Conservation (phyloP, 2,797 vertebrate genomes). For the Tamandua tetradactyla region DNA sequence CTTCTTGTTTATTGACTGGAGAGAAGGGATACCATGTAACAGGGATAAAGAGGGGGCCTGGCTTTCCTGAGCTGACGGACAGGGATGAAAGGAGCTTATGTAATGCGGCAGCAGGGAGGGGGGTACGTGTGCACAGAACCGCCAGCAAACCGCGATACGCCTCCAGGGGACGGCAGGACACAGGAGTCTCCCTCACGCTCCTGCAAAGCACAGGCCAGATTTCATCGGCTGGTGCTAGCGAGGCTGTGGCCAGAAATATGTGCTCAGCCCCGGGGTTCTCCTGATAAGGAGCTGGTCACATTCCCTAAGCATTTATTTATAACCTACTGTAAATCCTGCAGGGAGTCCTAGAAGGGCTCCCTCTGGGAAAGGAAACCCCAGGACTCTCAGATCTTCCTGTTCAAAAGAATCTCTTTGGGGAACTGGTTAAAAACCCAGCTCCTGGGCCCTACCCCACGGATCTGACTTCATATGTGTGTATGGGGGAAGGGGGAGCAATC, state of each 20-base stretch:
- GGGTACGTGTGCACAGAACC: not conserved
- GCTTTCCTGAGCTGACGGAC: constrained; percentile 23
- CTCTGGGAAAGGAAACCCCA: not conserved
- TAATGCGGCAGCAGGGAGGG: not conserved
- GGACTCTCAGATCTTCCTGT: not conserved
- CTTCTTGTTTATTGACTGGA: not conserved
- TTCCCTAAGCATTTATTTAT: not conserved
- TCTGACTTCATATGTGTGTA: not conserved
- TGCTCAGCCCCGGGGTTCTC: not conserved
- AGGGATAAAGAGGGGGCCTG: not conserved
- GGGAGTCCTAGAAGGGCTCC: not conserved
- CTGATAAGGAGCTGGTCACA: not conserved
- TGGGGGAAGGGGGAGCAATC: not conserved
- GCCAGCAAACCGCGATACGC: not conserved
- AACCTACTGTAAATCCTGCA: not conserved
- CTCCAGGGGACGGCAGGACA: constrained; percentile 39
- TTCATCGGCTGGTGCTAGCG: not conserved
- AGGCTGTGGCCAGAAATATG: not conserved
- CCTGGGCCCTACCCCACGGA: not conserved
- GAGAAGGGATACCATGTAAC: not conserved
- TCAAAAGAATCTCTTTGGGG: not conserved
- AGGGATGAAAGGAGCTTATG: not conserved
- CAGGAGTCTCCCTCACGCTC: constrained; percentile 42
- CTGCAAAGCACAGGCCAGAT: not conserved
- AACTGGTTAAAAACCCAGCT: not conserved